phyloP scores from a whole-genome alignment of 2,113 vertebrate genomes.

The Elgaria multicarinata region DNA sequence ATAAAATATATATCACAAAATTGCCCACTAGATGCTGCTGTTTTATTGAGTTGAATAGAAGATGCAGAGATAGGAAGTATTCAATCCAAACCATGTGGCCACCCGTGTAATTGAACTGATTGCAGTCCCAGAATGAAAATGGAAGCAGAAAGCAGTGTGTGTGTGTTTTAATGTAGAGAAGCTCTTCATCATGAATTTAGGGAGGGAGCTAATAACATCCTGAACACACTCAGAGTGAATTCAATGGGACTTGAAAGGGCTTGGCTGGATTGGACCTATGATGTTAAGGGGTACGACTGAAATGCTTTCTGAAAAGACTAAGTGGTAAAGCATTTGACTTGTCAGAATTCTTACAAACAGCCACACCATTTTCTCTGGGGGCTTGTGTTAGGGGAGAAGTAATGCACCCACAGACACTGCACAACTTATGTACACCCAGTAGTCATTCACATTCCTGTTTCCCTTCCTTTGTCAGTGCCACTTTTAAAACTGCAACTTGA shows the following conservation, averaged over 20 bases:
- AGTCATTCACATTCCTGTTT: not conserved
- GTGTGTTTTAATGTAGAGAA: too few relatives aligned
- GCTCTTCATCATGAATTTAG: not conserved
- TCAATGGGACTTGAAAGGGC: not conserved
- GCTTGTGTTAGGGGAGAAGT: not conserved
- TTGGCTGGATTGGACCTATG: not conserved
- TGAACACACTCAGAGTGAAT: not conserved
- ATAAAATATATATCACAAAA: too few relatives aligned
- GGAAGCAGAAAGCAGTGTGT: too few relatives aligned
- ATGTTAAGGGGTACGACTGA: not conserved
- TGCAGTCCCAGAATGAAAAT: too few relatives aligned
- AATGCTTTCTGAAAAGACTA: not conserved
- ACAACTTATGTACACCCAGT: not conserved
- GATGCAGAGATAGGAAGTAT: too few relatives aligned
- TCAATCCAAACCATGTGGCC: too few relatives aligned
- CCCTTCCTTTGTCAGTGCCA: not conserved
- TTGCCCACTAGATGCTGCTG: too few relatives aligned
- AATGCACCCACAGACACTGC: not conserved
- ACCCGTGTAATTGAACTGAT: too few relatives aligned
- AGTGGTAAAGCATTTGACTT: not conserved
- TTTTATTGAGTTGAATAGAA: too few relatives aligned
- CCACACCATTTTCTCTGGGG: too few relatives aligned
- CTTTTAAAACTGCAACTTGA: not conserved
- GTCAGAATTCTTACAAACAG: not conserved
- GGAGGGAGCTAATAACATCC: too few relatives aligned